Evolutionary conservation across 2,113 vertebrate genomes (phyloP), one percentile per base, ranked within the genome.

Genomic region (Oreotrochilus melanogaster): DNA sequence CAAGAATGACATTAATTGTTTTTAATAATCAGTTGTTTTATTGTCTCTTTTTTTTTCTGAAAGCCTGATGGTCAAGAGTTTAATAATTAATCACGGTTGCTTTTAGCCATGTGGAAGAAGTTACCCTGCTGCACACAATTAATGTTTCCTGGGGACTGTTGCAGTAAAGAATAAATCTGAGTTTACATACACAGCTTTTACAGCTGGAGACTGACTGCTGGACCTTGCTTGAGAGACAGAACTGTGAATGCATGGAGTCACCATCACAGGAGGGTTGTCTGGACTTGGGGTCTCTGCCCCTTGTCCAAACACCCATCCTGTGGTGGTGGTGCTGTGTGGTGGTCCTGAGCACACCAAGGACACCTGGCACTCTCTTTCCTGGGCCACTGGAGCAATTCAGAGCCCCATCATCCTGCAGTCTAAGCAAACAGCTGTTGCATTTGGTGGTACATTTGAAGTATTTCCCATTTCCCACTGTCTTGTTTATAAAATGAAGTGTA

Each of bases 11-110:
- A 72, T 85, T 96, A 93, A 95, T 97, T 96, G 92, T 96, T 95
- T 94, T 96, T 82, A 96, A 71, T 97, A 87, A 93, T 91, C 69
- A 25, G 37, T 95, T 96, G 53, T 37, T 96, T 96, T 81, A 92
- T 96, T 83, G 88, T 96, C 54, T 96, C 47, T 51, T 45, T 39
- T 83, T 51, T 39, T 83, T 78, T 82, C 27, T 7, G 7, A 86
- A 96, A 93, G 95, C 78, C 69, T 35, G 67, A 73, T 91, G 91
- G 91, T 92, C 81, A 83, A 45, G 87, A 61, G 70, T 74, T 95
- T 33, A 8, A 37, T 91, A 93, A 95, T 97, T 94, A 97, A 90
- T 96, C 79, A 65, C 62, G 33, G 72, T 75, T 96, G 89, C 91
- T 95, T 89, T 96, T 94, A 94, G 48, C 73, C 0, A 3, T 69